A percentile compares a stretch with the other conserved stretches of the same genome.
Conservation (phyloP, 2,888 invertebrate species). For the Drosophila subquinaria region DNA sequence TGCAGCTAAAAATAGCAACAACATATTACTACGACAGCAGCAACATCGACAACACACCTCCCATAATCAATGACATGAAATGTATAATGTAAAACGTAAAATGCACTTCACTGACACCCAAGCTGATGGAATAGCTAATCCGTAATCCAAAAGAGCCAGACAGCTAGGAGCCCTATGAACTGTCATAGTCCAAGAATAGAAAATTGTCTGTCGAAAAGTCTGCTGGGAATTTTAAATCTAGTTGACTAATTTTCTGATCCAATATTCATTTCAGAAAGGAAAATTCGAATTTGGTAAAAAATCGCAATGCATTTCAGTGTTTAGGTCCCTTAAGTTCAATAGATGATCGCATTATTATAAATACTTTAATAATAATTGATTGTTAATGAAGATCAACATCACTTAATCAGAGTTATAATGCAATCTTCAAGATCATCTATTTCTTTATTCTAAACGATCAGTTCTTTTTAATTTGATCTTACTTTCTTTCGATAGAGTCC, state of each 20-base stretch:
- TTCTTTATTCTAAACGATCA: too few relatives aligned
- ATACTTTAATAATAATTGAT: too few relatives aligned
- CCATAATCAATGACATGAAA: conserved; percentile 40
- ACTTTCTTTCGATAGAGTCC: too few relatives aligned
- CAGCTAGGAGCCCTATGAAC: background rate
- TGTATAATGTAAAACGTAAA: conserved; percentile 19
- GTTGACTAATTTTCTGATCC: background rate
- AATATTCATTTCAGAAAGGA: background rate
- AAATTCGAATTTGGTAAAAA: too few relatives aligned
- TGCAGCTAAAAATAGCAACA: conserved; percentile 58
- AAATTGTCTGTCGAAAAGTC: background rate
- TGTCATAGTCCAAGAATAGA: conserved; percentile 3
- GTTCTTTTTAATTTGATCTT: too few relatives aligned
- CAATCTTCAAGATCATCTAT: too few relatives aligned
- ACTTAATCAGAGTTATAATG: too few relatives aligned
- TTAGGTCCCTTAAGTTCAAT: too few relatives aligned
- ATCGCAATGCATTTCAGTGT: too few relatives aligned
- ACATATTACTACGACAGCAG: conserved; percentile 4
- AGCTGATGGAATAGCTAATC: conserved; percentile 23
- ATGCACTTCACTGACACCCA: conserved; percentile 24
- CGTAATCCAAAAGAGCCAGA: conserved; percentile 7
- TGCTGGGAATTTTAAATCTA: background rate
- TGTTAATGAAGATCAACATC: too few relatives aligned
- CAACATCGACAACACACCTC: conserved; percentile 27
- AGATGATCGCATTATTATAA: too few relatives aligned